Evolutionary conservation across 2,113 vertebrate genomes (phyloP).

Genomic region (Isichthys henryi): DNA sequence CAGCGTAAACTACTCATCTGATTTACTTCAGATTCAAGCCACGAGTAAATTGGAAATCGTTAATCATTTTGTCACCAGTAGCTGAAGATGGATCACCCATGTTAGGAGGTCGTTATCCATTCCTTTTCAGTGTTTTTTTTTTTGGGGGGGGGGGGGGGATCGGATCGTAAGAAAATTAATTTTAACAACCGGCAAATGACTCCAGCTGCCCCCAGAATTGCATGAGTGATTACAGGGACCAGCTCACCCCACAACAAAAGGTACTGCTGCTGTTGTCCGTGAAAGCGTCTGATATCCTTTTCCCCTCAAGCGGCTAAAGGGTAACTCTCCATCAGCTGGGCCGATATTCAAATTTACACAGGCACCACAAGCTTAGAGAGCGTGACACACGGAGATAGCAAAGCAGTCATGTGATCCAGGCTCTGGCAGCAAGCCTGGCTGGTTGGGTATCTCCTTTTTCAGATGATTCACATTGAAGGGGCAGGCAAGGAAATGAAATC

Average conservation of each 20-base stretch:
- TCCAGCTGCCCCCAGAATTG: constrained; percentile 46
- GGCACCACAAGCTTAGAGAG: neutral
- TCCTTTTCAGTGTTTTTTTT: constrained; percentile 49
- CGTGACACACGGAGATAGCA: neutral
- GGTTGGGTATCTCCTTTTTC: neutral
- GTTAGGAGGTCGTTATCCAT: constrained; percentile 52
- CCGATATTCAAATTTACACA: neutral
- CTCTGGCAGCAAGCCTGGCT: neutral
- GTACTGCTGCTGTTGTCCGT: neutral
- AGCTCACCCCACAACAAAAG: constrained; percentile 41
- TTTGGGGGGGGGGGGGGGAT: neutral
- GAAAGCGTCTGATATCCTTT: neutral
- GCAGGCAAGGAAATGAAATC: neutral
- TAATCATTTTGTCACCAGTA: constrained; percentile 66
- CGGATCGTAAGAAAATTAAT: constrained; percentile 53
- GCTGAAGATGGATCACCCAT: constrained; percentile 66
- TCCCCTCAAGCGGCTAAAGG: neutral
- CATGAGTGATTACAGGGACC: constrained; percentile 25
- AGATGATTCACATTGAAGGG: neutral
- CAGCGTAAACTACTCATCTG: constrained; percentile 54
- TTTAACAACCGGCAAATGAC: constrained; percentile 47
- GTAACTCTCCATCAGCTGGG: neutral
- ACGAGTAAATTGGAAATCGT: constrained; percentile 69
- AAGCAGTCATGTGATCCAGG: neutral
- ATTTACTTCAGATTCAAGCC: constrained; percentile 66